Conservation (phyloP, 2,888 invertebrate species). For the Lamellibrachia satsuma region DNA sequence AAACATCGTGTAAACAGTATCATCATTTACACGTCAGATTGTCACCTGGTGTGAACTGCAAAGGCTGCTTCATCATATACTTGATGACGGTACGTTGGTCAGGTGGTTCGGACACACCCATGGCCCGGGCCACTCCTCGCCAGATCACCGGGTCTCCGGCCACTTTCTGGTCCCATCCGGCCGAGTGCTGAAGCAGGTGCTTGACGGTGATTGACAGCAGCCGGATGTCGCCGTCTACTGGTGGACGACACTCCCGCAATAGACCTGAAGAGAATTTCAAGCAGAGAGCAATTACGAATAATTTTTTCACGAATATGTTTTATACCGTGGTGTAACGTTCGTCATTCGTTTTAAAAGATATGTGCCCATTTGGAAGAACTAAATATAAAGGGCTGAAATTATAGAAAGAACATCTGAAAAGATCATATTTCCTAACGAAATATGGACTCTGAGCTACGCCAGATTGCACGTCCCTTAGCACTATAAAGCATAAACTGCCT, state of each 20-base stretch:
- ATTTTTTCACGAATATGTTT: not conserved
- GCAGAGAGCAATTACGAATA: not conserved
- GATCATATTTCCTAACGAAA: too few relatives aligned
- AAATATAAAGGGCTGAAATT: not conserved
- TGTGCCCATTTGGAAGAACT: not conserved
- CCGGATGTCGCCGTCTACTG: slow-evolving; percentile 28
- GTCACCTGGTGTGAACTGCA: slow-evolving; percentile 42
- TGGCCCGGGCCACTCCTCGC: slow-evolving; percentile 28
- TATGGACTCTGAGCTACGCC: too few relatives aligned
- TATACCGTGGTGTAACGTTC: not conserved
- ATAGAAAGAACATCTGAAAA: too few relatives aligned
- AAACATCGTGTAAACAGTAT: too few relatives aligned
- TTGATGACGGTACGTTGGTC: slow-evolving; percentile 40
- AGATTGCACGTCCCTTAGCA: too few relatives aligned
- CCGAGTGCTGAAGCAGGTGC: slow-evolving; percentile 57
- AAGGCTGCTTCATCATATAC: slow-evolving; percentile 49
- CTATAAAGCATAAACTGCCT: too few relatives aligned
- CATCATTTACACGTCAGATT: not conserved
- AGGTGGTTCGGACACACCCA: slow-evolving; percentile 24
- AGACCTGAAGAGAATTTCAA: slow-evolving; percentile 20
- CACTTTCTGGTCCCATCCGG: slow-evolving; percentile 52
- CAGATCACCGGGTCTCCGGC: slow-evolving; percentile 38
- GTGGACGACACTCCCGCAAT: not conserved
- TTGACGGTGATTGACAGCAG: slow-evolving; percentile 36
- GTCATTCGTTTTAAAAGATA: not conserved